These are phyloP conservation scores for Synanthedon formicaeformis DNA, from an alignment of 2,888 invertebrate genomes.

Conservation along the genomic window DNA sequence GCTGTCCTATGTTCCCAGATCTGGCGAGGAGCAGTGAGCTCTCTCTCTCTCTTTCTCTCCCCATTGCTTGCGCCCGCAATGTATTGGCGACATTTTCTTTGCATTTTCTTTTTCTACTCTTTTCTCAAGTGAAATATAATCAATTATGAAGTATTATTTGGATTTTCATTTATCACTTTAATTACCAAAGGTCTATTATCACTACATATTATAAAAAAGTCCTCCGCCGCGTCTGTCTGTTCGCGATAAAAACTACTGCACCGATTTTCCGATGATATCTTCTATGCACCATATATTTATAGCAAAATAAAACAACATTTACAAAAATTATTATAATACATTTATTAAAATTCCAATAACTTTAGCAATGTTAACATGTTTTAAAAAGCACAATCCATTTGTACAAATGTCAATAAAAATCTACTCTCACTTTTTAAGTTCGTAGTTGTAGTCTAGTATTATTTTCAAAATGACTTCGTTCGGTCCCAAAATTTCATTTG, in stretches of 20 bases:
- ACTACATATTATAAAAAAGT: too few relatives aligned
- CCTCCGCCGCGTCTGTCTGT: too few relatives aligned
- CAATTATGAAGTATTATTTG: conserved; percentile 15
- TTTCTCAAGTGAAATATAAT: conserved; percentile 11
- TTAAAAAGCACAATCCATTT: conserved; percentile 38
- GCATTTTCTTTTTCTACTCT: conserved; percentile 25
- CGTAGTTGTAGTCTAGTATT: conserved; percentile 2
- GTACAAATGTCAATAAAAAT: conserved; percentile 20
- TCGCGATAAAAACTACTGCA: too few relatives aligned
- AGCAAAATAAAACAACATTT: conserved; percentile 13
- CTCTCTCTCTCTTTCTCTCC: not conserved
- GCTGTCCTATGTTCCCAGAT: conserved; percentile 76
- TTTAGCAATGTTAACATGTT: conserved; percentile 42
- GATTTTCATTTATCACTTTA: conserved; percentile 6
- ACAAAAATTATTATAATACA: conserved; percentile 31
- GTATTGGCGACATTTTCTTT: conserved; percentile 14
- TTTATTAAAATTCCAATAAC: conserved; percentile 39
- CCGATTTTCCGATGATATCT: too few relatives aligned
- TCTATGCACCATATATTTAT: too few relatives aligned
- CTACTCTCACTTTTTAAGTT: not conserved
- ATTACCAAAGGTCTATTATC: too few relatives aligned
- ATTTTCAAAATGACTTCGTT: conserved; percentile 5
- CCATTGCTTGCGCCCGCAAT: not conserved
- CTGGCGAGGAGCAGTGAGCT: conserved; percentile 25
- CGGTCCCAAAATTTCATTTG: conserved; percentile 18